phyloP scores from a whole-genome alignment of 37 sponge, comb jelly and placozoan species.

The Beroe forskalii region DNA sequence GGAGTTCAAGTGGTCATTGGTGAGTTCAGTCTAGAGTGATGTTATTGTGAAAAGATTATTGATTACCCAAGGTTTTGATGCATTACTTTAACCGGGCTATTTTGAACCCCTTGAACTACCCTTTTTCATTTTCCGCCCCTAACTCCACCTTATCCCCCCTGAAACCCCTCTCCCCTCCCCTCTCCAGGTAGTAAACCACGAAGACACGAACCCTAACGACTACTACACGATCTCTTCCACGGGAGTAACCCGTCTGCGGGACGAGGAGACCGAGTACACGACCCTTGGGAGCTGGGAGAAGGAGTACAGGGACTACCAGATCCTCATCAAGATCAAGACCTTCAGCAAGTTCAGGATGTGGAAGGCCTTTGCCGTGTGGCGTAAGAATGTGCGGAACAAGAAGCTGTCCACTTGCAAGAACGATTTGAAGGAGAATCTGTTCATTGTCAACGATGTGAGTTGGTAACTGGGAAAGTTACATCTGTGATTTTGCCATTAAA shows the following conservation, averaged over 20 bases:
- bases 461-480: no score
- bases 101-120: neutral
- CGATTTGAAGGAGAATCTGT: slow-evolving; percentile 76
- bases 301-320: slow-evolving; percentile 83
- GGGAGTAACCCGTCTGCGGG: slow-evolving; percentile 84
- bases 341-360: slow-evolving; percentile 89
- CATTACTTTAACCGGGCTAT: neutral
- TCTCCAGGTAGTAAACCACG: slow-evolving; percentile 78
- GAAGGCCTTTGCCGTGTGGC: slow-evolving; percentile 92
- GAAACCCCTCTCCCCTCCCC: neutral
- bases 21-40: no score
- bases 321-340: slow-evolving; percentile 85
- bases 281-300: slow-evolving; percentile 80
- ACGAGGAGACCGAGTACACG: slow-evolving; percentile 82
- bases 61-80: neutral
- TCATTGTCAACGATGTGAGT: slow-evolving; percentile 73
- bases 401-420: slow-evolving; percentile 75
- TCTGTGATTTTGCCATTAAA: no score
- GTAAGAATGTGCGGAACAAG: slow-evolving; percentile 87
- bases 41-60: no score
- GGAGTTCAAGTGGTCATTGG: no score
- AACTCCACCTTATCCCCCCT: neutral
- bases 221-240: slow-evolving; percentile 84
- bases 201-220: slow-evolving; percentile 77
- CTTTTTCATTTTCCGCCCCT: neutral